phyloP scores from a whole-genome alignment of 2,113 vertebrate genomes.

The Hoplias malabaricus region DNA sequence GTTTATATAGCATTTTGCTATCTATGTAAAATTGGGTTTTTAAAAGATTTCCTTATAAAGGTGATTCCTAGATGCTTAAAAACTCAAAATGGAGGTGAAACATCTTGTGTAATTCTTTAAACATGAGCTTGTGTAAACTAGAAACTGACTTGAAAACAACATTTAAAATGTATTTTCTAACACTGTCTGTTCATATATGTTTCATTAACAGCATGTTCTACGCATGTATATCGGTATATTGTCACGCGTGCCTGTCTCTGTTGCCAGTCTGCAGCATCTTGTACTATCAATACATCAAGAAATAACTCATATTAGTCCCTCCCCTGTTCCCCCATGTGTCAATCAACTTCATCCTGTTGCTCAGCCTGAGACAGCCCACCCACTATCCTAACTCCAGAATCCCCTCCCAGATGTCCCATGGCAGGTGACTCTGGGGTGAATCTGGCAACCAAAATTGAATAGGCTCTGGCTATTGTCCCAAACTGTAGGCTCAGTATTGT shows the following conservation, averaged over 20 bases:
- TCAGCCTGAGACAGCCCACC: background rate
- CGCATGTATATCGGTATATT: too few relatives aligned
- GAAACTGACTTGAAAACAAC: too few relatives aligned
- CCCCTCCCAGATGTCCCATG: background rate
- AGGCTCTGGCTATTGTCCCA: constrained; percentile 22
- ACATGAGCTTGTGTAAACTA: too few relatives aligned
- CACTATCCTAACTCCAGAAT: constrained; percentile 1
- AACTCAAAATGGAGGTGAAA: background rate
- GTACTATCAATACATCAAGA: background rate
- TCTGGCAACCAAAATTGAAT: constrained; percentile 34
- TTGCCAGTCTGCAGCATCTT: background rate
- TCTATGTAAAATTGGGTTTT: background rate
- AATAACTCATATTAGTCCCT: background rate
- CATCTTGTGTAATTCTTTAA: background rate
- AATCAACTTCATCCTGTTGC: constrained; percentile 21
- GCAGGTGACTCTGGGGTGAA: constrained; percentile 11
- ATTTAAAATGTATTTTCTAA: background rate
- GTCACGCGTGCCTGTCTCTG: background rate
- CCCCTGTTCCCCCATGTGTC: background rate
- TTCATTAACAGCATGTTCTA: too few relatives aligned
- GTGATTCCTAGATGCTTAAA: background rate
- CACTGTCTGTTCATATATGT: too few relatives aligned
- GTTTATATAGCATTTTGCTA: background rate
- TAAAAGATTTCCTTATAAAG: background rate
- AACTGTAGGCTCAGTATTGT: constrained; percentile 29